Conservation (phyloP, 2,888 invertebrate species). For the Pedicia rivosa region DNA sequence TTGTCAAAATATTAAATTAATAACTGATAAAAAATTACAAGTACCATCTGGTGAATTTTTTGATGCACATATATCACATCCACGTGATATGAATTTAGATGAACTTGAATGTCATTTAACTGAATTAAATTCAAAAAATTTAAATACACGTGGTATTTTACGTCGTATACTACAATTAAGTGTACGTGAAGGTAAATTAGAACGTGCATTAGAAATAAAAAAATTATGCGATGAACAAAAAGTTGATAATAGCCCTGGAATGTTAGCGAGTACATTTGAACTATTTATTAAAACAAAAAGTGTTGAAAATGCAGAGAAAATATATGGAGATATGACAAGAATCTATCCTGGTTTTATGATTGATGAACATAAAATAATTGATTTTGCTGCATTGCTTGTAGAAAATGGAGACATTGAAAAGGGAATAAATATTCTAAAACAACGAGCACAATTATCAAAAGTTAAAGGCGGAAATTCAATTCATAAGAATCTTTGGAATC, state of each 20-base stretch:
- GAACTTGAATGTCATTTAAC: slow-evolving; percentile 44
- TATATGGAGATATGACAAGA: slow-evolving; percentile 36
- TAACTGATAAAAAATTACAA: slow-evolving; percentile 30
- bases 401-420: slow-evolving; percentile 24
- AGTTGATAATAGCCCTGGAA: slow-evolving; percentile 43
- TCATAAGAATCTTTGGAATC: slow-evolving; percentile 41
- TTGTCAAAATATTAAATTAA: slow-evolving; percentile 21
- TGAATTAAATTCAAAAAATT: slow-evolving; percentile 46
- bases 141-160: slow-evolving; percentile 49
- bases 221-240: slow-evolving; percentile 35
- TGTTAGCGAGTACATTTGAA: slow-evolving; percentile 47
- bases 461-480: slow-evolving; percentile 32
- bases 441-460: slow-evolving; percentile 34
- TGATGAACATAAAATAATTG: slow-evolving; percentile 49
- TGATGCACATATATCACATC: slow-evolving; percentile 33
- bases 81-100: slow-evolving; percentile 43
- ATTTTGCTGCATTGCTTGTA: slow-evolving; percentile 42
- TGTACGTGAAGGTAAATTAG: slow-evolving; percentile 37
- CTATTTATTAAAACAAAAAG: slow-evolving; percentile 39
- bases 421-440: slow-evolving; percentile 30
- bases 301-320: slow-evolving; percentile 35
- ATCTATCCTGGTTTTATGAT: slow-evolving; percentile 38
- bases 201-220: slow-evolving; percentile 37
- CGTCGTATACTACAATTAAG: slow-evolving; percentile 42
- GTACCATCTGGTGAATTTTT: slow-evolving; percentile 21